phyloP scores from a whole-genome alignment of 1,140 invertebrate species.

The Reticulitermes speratus region DNA sequence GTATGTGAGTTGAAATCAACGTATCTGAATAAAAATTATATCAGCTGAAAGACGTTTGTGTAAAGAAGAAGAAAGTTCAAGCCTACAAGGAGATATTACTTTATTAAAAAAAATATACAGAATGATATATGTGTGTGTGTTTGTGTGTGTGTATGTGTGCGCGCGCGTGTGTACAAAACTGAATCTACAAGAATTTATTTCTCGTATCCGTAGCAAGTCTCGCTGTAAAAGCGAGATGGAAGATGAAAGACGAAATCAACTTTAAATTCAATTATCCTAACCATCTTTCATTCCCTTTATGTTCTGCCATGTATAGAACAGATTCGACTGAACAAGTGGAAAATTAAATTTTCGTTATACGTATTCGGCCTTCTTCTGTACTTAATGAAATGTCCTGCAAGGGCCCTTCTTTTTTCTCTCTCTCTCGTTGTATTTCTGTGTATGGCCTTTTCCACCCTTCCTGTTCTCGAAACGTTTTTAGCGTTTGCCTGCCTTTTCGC shows the following conservation, averaged over 20 bases:
- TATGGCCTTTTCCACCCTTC: too few relatives aligned
- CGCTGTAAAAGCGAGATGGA: neutral
- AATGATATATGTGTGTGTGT: neutral
- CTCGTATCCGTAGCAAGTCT: neutral
- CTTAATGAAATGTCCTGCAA: neutral
- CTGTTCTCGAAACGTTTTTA: too few relatives aligned
- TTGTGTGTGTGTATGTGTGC: too few relatives aligned
- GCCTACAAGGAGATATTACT: neutral
- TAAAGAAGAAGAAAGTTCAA: neutral
- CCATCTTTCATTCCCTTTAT: neutral
- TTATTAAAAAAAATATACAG: neutral
- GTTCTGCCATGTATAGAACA: neutral
- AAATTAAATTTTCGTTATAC: conserved; percentile 4
- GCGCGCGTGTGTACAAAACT: too few relatives aligned
- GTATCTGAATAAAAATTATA: too few relatives aligned
- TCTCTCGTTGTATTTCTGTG: too few relatives aligned
- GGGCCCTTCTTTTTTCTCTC: neutral
- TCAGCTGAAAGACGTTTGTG: too few relatives aligned
- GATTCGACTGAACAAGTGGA: conserved; percentile 11
- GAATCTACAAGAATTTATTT: conserved; percentile 1
- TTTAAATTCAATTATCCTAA: conserved; percentile 8
- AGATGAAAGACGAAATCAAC: neutral
- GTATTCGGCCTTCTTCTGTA: neutral
- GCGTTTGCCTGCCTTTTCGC: too few relatives aligned
- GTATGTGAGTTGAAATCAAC: too few relatives aligned